phyloP scores from a whole-genome alignment of 2,888 invertebrate genomes.

The Galeruca laticollis region DNA sequence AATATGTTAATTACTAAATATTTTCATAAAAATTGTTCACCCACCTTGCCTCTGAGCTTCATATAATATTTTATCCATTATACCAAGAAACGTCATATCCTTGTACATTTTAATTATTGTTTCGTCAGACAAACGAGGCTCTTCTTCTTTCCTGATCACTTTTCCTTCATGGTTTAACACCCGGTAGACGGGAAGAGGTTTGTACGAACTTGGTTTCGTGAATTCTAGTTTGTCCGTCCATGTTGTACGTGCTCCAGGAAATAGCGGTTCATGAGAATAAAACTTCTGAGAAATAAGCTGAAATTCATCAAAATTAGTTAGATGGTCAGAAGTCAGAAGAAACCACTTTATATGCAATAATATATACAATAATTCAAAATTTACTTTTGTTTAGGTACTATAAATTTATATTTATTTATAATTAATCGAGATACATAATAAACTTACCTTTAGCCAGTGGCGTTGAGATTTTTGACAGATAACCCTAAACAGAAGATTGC shows the following conservation, averaged over 20 bases:
- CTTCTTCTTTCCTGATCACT: constrained; percentile 69
- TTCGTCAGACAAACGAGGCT: constrained; percentile 77
- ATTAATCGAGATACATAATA: neutral
- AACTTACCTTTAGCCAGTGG: neutral
- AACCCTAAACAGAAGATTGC: neutral
- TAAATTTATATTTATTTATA: too few relatives aligned
- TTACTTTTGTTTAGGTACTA: too few relatives aligned
- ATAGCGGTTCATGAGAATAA: constrained; percentile 65
- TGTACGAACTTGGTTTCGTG: constrained; percentile 69
- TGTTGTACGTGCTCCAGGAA: constrained; percentile 73
- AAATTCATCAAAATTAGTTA: neutral
- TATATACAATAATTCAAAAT: too few relatives aligned
- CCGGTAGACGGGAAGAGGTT: constrained; percentile 78
- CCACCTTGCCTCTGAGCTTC: constrained; percentile 84
- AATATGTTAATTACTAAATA: neutral
- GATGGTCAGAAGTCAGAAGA: too few relatives aligned
- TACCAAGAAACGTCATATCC: constrained; percentile 88
- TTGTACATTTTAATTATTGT: constrained; percentile 91
- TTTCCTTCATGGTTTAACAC: constrained; percentile 84
- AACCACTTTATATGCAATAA: too few relatives aligned
- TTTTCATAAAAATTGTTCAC: neutral
- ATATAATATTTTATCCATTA: constrained; percentile 97
- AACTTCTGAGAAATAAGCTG: constrained; percentile 20
- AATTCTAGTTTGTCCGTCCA: constrained; percentile 75
- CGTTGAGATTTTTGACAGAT: neutral